Evolutionary conservation across 1,140 invertebrate genomes (phyloP).

Genomic region (Drosophila tristis): DNA sequence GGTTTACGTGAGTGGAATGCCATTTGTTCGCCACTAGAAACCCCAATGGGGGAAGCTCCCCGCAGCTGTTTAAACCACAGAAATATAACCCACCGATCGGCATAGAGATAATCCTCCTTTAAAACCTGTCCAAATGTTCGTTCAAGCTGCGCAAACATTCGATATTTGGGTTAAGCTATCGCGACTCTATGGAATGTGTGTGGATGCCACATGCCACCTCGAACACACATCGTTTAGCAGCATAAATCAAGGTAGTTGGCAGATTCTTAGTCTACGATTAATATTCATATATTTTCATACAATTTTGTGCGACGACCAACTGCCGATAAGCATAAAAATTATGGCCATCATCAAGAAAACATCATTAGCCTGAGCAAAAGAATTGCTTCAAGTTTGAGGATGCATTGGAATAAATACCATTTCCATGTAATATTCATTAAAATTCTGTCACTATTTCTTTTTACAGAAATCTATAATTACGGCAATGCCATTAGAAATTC

Average conservation of each 20-base stretch:
- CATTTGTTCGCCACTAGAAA: conserved; percentile 54
- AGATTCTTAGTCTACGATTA: conserved; percentile 16
- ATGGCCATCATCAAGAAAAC: conserved; percentile 3
- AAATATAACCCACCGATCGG: conserved; percentile 45
- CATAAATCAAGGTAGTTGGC: conserved; percentile 51
- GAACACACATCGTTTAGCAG: background rate
- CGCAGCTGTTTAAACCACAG: conserved; percentile 77
- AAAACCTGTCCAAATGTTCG: conserved; percentile 70
- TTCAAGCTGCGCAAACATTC: conserved; percentile 59
- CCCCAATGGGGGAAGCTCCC: conserved; percentile 35
- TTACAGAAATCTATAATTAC: too few species aligned
- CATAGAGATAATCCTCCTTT: conserved; percentile 33
- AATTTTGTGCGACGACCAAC: conserved; percentile 29
- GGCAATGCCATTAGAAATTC: too few species aligned
- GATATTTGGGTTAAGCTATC: conserved; percentile 59
- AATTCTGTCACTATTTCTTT: too few species aligned
- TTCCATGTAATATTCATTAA: too few species aligned
- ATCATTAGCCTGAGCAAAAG: conserved; percentile 19
- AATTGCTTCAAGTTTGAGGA: too few species aligned
- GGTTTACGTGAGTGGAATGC: conserved; percentile 65
- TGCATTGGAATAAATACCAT: too few species aligned
- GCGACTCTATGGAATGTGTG: conserved; percentile 1
- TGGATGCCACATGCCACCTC: too few species aligned
- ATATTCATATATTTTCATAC: conserved; percentile 36
- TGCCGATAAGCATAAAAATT: conserved; percentile 57